Base-by-base conservation (phyloP, 2,113 vertebrate genomes). In the Zapornia atra region DNA sequence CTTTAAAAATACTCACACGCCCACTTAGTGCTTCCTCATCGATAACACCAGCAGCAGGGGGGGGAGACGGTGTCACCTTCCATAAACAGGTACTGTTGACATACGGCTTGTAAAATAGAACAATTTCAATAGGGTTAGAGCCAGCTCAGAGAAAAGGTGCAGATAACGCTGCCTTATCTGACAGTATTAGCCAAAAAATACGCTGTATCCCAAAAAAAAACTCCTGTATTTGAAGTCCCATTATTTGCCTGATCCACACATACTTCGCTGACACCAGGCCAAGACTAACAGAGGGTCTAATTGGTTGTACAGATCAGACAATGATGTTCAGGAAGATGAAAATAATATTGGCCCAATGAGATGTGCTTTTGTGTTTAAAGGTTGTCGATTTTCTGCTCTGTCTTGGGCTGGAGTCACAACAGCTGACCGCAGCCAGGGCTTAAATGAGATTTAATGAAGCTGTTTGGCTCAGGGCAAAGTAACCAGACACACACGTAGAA, bases 61-160 rank as follows among this genome's bases (percentile, higher is more conserved):
- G 63, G 91, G 85, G 84, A 82, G 96, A 80, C 33, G 2, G 80
- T 61, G 95, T 97, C 96, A 65, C 84, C 94, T 96, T 98, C 96
- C 94, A 98, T 96, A 98, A 98, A 98, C 98, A 98, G 97, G 97
- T 93, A 76, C 61, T 97, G 97, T 97, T 97, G 97, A 95, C 92
- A 91, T 44, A 90, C 15, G 46, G 85, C 90, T 57, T 93, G 97
- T 97, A 97, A 94, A 94, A 96, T 71, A 88, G 94, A 84, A 95
- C 61, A n/a, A 88, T 96, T 96, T 86, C 95, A 86, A 46, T 28
- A 34, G 78, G 33, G 93, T 77, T 90, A 18, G 28, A 72, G 95
- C 95, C 97, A 96, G 90, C 90, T n/a, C 26, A 40, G 91, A 61
- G 91, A 83, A 46, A 65, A 64, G 76, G 33, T 44, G 82, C 90